A percentile compares a stretch with the other conserved stretches of the same genome.
Evolutionary conservation across 64 coral and sea anemone species (phyloP).

Genomic region (Porites lutea): DNA sequence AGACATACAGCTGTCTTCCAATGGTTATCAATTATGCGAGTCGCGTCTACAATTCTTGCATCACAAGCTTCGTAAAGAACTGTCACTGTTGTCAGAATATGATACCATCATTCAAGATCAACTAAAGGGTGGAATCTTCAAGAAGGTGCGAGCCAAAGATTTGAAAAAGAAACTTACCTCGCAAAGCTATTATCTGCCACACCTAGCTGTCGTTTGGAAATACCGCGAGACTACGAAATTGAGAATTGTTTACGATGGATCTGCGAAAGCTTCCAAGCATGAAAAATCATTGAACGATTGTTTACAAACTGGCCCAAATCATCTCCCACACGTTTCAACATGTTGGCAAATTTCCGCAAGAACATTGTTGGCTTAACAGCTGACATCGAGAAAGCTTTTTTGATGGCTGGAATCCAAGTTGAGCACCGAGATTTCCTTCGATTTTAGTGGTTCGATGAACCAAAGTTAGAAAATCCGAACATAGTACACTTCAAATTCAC

Average conservation of each 20-base stretch:
- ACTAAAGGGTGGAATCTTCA: neutral
- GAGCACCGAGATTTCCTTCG: conserved; percentile 47
- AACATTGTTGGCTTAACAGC: conserved; percentile 20
- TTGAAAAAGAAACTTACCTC: neutral
- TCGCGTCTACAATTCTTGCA: neutral
- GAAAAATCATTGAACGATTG: conserved; percentile 50
- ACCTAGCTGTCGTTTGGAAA: conserved; percentile 19
- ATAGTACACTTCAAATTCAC: conserved; percentile 35
- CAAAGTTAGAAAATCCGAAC: conserved; percentile 14
- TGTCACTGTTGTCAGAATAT: conserved; percentile 2
- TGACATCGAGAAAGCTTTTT: conserved; percentile 71
- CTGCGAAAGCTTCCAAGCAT: conserved; percentile 9
- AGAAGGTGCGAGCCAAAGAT: neutral
- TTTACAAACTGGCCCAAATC: conserved; percentile 15
- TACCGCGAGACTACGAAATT: conserved; percentile 45
- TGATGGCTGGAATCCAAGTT: conserved; percentile 61
- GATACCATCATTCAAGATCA: conserved; percentile 54
- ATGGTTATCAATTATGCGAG: neutral
- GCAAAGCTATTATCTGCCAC: conserved; percentile 25
- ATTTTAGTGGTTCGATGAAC: conserved; percentile 53
- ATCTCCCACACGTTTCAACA: conserved; percentile 24
- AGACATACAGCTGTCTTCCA: neutral
- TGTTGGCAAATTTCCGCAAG: conserved; percentile 13
- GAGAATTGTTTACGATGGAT: conserved; percentile 36
- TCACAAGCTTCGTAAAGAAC: neutral